phyloP scores from a whole-genome alignment of 2,113 vertebrate species.

The Psettodes erumei region DNA sequence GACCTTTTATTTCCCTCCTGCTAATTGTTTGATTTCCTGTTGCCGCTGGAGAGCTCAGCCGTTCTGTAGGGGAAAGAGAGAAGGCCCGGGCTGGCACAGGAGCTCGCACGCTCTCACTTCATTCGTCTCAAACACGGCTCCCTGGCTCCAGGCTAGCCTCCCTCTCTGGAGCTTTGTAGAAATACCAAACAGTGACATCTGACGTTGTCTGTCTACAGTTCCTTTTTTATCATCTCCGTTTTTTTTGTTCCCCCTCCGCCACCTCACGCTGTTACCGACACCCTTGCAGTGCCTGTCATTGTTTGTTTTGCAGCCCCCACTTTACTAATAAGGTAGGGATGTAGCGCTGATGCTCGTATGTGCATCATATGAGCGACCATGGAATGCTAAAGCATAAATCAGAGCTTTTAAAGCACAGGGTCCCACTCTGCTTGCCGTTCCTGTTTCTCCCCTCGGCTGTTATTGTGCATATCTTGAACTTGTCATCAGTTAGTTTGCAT shows the following conservation, averaged over 20 bases:
- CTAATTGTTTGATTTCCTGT: constrained; percentile 87
- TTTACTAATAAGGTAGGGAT: constrained; percentile 47
- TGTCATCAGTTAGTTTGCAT: constrained; percentile 77
- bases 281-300: constrained; percentile 49
- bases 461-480: constrained; percentile 64
- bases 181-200: constrained; percentile 83
- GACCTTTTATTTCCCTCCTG: constrained; percentile 84
- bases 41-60: constrained; percentile 79
- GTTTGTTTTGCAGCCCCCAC: constrained; percentile 56
- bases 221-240: constrained; percentile 39
- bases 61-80: constrained; percentile 57
- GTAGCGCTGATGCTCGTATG: constrained; percentile 16
- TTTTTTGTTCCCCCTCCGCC: constrained; percentile 18
- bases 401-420: constrained; percentile 13
- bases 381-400: constrained; percentile 53
- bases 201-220: constrained; percentile 71
- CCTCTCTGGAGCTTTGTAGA: constrained; percentile 82
- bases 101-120: constrained; percentile 64
- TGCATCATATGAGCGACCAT: constrained; percentile 13
- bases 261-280: constrained; percentile 64
- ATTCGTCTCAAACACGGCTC: constrained; percentile 74
- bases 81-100: constrained; percentile 68
- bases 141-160: constrained; percentile 77
- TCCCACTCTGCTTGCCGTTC: constrained; percentile 18
- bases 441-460: constrained; percentile 52